phyloP scores from a whole-genome alignment of 1,140 invertebrate species.

The Cataglyphis hispanica region DNA sequence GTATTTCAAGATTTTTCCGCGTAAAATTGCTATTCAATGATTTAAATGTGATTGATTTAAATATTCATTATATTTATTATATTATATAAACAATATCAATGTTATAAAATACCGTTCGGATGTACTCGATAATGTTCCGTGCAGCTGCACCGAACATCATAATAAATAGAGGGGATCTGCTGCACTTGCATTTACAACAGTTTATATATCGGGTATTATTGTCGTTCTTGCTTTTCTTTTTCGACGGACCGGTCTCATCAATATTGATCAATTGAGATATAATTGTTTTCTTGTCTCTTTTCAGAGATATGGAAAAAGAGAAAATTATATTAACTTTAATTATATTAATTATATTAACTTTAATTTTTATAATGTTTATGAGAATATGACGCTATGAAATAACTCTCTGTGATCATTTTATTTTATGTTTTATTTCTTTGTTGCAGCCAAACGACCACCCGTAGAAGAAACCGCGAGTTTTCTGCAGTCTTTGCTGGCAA shows the following conservation, averaged over 20 bases:
- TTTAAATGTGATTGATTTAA: too few species aligned
- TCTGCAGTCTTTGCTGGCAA: constrained; percentile 95
- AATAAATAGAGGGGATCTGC: background rate
- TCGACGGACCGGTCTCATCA: background rate
- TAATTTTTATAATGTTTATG: background rate
- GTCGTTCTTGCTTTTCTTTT: background rate
- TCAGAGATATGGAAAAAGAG: background rate
- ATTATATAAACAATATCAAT: background rate
- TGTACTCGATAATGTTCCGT: constrained; percentile 21
- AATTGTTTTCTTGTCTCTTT: background rate
- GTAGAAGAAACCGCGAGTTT: constrained; percentile 98
- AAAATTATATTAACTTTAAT: background rate
- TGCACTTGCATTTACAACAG: background rate
- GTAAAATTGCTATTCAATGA: too few species aligned
- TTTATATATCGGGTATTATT: background rate
- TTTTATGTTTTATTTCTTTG: constrained; percentile 61
- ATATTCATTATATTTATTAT: background rate
- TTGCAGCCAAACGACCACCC: constrained; percentile 96
- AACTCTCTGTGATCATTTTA: constrained; percentile 12
- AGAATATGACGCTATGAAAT: background rate
- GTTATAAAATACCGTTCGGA: background rate
- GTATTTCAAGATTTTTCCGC: too few species aligned
- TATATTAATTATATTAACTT: background rate
- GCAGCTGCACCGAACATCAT: background rate
- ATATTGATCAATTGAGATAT: background rate